Evolutionary conservation across 35 echinoderm and acorn worm species (phyloP).

Genomic region (Heliocidaris erythrogramma): DNA sequence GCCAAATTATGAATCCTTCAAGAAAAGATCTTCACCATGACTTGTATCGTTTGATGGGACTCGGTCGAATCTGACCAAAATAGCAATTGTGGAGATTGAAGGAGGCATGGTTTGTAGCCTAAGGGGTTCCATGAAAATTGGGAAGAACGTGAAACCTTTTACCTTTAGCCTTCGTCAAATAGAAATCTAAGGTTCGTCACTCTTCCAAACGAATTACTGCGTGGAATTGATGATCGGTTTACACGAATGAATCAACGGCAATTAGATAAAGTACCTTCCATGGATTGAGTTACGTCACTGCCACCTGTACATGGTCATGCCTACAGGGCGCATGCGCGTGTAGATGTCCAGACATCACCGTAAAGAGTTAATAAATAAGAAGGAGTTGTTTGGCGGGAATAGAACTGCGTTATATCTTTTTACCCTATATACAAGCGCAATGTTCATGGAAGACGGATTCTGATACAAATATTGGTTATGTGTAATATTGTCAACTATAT

Average conservation of each 20-base stretch:
- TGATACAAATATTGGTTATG: no score
- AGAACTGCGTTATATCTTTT: no score
- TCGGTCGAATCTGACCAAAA: neutral
- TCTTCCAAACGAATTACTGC: slow-evolving; percentile 29
- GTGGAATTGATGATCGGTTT: slow-evolving; percentile 46
- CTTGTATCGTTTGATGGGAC: neutral
- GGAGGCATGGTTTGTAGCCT: neutral
- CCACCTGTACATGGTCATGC: neutral
- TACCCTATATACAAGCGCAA: no score
- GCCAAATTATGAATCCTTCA: neutral
- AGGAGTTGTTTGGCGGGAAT: neutral
- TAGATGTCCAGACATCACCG: neutral
- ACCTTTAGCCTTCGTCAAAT: slow-evolving; percentile 29
- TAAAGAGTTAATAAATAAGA: neutral
- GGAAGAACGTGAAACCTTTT: neutral
- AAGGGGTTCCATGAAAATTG: neutral
- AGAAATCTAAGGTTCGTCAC: slow-evolving; percentile 23
- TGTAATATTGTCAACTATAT: no score
- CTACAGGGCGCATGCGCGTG: neutral
- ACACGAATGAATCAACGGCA: slow-evolving; percentile 16
- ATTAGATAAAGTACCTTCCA: slow-evolving; percentile 35
- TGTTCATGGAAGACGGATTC: no score
- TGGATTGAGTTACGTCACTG: slow-evolving; percentile 17
- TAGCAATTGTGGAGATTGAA: neutral
- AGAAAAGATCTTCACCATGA: neutral